Evolutionary conservation across 1,140 invertebrate genomes (phyloP).

Genomic region (Arion vulgaris): DNA sequence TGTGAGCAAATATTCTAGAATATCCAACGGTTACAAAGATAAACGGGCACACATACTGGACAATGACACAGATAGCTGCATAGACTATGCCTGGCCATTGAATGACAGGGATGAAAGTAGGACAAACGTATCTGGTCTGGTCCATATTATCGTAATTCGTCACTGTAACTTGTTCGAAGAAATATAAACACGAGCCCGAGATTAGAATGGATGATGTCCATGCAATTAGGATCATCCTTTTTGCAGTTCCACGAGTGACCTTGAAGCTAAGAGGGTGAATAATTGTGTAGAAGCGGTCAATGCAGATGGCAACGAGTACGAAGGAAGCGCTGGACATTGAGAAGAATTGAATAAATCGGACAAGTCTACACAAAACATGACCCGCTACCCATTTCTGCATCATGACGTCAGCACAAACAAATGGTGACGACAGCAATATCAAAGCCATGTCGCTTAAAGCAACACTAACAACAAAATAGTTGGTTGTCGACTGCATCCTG

Average conservation of each 20-base stretch:
- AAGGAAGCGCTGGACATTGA: conserved; percentile 47
- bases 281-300: conserved; percentile 66
- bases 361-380: conserved; percentile 55
- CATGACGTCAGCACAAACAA: conserved; percentile 47
- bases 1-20: conserved; percentile 50
- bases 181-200: conserved; percentile 52
- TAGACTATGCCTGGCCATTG: conserved; percentile 49
- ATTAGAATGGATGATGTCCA: conserved; percentile 49
- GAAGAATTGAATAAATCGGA: conserved; percentile 55
- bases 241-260: conserved; percentile 62
- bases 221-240: conserved; percentile 52
- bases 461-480: conserved; percentile 63
- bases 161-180: conserved; percentile 44
- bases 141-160: background rate
- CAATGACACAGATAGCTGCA: conserved; percentile 41
- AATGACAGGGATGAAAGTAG: conserved; percentile 44
- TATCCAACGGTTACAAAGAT: conserved; percentile 47
- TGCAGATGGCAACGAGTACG: conserved; percentile 55
- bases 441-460: conserved; percentile 54
- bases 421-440: conserved; percentile 49
- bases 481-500: conserved; percentile 66
- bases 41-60: conserved; percentile 50
- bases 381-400: conserved; percentile 54
- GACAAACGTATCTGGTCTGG: conserved; percentile 37
- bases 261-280: conserved; percentile 67